A percentile compares a stretch with the other conserved stretches of the same genome.
Conservation (phyloP, 2,113 vertebrate species). For the Oreochromis spilurus region DNA sequence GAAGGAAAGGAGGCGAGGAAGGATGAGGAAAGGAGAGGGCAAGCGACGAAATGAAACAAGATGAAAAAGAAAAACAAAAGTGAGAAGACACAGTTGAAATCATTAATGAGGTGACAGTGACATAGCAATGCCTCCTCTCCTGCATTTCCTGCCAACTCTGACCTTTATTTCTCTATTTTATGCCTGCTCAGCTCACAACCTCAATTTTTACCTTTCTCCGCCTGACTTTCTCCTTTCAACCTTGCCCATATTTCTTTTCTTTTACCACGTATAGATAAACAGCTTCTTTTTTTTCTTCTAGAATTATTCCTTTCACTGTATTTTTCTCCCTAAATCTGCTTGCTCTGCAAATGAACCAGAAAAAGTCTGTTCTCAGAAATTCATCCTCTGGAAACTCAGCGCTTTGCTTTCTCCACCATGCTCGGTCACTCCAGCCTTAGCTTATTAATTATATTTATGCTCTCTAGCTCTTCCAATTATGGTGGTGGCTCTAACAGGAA, state of each 20-base stretch:
- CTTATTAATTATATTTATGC: conserved; percentile 46
- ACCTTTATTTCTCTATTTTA: conserved; percentile 44
- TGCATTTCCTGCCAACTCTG: conserved; percentile 22
- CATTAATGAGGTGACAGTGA: conserved; percentile 36
- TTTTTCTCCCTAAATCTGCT: conserved; percentile 21
- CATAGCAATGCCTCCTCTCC: background rate
- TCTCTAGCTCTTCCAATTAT: conserved; percentile 46
- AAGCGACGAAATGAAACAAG: background rate
- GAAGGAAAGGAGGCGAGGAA: background rate
- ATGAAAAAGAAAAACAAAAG: background rate
- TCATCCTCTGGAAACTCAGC: background rate
- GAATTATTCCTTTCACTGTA: background rate
- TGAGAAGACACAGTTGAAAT: background rate
- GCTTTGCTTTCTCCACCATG: background rate
- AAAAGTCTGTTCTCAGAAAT: background rate
- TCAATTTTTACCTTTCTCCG: background rate
- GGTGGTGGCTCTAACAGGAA: conserved; percentile 17
- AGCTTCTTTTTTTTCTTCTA: background rate
- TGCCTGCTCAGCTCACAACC: conserved; percentile 40
- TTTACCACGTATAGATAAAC: conserved; percentile 30
- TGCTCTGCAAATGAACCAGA: conserved; percentile 35
- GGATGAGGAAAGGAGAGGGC: background rate
- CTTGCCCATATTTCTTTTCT: conserved; percentile 9
- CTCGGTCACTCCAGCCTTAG: conserved; percentile 5
- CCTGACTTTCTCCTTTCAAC: background rate